These are phyloP conservation scores for Branchipolynoe longqiensis DNA, from an alignment of 2,888 invertebrate species.

Conservation along the genomic window DNA sequence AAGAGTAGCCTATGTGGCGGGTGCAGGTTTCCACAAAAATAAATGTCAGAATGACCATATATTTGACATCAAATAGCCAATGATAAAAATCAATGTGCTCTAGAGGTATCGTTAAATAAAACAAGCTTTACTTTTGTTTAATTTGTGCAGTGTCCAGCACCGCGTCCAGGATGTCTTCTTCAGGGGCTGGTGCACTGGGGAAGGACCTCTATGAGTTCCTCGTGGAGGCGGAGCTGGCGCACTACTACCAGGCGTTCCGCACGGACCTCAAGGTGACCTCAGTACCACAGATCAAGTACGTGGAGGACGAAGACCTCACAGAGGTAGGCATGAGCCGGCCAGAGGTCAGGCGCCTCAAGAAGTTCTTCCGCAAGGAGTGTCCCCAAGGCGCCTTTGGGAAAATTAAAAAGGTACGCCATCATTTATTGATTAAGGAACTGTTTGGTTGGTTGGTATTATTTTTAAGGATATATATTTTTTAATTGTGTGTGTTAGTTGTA, in stretches of 20 bases:
- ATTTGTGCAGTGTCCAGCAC: too few species aligned
- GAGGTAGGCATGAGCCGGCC: conserved; percentile 96
- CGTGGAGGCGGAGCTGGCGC: conserved; percentile 95
- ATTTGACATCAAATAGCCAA: too few species aligned
- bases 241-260: conserved; percentile 90
- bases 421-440: too few species aligned
- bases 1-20: too few species aligned
- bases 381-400: conserved; percentile 96
- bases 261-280: conserved; percentile 89
- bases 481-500: too few species aligned
- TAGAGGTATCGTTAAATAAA: too few species aligned
- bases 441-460: too few species aligned
- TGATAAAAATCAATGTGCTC: too few species aligned
- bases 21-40: too few species aligned
- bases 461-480: too few species aligned
- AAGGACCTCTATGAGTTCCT: conserved; percentile 88
- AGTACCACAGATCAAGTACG: conserved; percentile 89
- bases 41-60: too few species aligned
- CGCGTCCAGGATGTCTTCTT: conserved; percentile 54
- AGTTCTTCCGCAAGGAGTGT: conserved; percentile 95
- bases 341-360: conserved; percentile 95
- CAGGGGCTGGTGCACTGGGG: conserved; percentile 63
- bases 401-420: conserved; percentile 89
- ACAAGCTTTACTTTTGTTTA: too few species aligned
- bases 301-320: conserved; percentile 93